Conservation (phyloP, 2,113 vertebrate genomes). For the Rhynchomys soricoides region DNA sequence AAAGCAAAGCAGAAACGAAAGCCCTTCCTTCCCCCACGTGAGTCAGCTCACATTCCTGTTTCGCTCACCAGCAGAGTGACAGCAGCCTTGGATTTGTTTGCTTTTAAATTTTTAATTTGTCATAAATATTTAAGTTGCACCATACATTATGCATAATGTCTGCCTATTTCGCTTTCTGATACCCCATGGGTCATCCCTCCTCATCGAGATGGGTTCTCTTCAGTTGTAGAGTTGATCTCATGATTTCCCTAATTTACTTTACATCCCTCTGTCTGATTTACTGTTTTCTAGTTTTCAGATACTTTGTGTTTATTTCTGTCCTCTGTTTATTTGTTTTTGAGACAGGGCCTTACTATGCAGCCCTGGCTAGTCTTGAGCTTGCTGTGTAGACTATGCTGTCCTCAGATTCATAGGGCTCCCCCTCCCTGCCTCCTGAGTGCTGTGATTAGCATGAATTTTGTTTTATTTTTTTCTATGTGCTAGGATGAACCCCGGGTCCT, state of each 20-base stretch:
- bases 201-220: not conserved
- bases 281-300: not conserved
- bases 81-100: not conserved
- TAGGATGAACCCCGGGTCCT: not conserved
- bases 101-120: constrained; percentile 44
- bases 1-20: not conserved
- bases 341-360: not conserved
- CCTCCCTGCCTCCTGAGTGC: not conserved
- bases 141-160: not conserved
- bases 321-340: not conserved
- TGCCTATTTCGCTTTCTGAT: not conserved
- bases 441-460: not conserved
- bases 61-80: not conserved
- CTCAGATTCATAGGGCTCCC: not conserved
- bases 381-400: not conserved
- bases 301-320: not conserved
- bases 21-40: not conserved
- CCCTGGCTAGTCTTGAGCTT: not conserved
- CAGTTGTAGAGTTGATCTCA: not conserved
- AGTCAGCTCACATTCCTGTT: not conserved
- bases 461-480: not conserved
- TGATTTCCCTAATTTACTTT: not conserved
- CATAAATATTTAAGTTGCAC: not conserved
- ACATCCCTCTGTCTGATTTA: not conserved
- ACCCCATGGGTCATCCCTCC: not conserved